Base-by-base conservation (phyloP, 2,797 vertebrate genomes). In the Enteromius treurensis region DNA sequence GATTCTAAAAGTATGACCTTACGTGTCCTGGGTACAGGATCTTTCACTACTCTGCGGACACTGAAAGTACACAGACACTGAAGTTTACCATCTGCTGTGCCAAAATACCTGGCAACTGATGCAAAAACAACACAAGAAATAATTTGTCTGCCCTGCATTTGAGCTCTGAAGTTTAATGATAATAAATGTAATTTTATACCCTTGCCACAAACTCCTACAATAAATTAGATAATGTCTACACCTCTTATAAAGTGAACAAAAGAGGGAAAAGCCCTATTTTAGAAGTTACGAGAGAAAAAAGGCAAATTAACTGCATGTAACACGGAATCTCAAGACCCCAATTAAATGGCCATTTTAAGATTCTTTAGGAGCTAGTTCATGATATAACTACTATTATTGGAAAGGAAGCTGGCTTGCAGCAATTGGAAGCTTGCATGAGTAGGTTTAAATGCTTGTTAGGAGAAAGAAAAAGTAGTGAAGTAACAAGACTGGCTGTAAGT, bases 211-310 rank as follows among this genome's bases (percentile, higher is more conserved):
- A 87, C 73, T 78, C 67, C 77, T 37, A 77, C 77, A 83, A 74
- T 86, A 83, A 87, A 90, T 91, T 84, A 88, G 87, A 90, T 77
- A 86, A 90, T 88, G 86, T 84, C 82, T 84, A 64, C 81, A 51
- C 60, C 29, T 45, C 40, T 82, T 82, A 74, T 83, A 51, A 86
- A 87, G 76, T 29, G 42, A 37, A 78, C 67, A 55, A 77, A 60
- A 64, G 81, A 23, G 19, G 71, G 83, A 64, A 87, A 80, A 58
- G 82, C 14, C 58, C 40, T 80, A 51, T 87, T 87, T n/a, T 85
- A 86, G 68, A 74, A 65, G 45, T 85, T 68, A 86, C 82, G 10
- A 82, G 80, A 85, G 75, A 60, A 67, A 82, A 86, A 87, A 86
- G 77, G 88, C 64, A 69, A 79, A 78, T 85, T 78, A 69, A 51